phyloP scores from a whole-genome alignment of 2,888 invertebrate genomes.

The Apodemia zela region DNA sequence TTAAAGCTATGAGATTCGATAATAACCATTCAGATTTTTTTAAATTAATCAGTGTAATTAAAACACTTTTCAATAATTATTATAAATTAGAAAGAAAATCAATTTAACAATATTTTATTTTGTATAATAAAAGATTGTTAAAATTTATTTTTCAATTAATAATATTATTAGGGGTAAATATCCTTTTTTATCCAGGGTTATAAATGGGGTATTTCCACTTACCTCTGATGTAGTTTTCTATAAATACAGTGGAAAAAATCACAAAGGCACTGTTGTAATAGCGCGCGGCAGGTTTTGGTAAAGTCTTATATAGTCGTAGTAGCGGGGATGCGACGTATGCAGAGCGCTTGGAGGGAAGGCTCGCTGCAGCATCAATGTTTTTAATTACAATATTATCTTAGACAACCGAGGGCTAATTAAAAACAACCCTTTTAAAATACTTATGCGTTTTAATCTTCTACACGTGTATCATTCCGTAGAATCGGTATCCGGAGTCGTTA shows the following conservation, averaged over 20 bases:
- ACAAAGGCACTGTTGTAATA: constrained; percentile 78
- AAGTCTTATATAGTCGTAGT: constrained; percentile 69
- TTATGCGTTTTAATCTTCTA: too few relatives aligned
- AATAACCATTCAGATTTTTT: too few relatives aligned
- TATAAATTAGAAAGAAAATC: too few relatives aligned
- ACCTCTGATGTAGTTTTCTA: constrained; percentile 58
- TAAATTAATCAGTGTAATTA: too few relatives aligned
- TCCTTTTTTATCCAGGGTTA: constrained; percentile 47
- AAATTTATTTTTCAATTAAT: too few relatives aligned
- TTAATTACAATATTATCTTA: constrained; percentile 29
- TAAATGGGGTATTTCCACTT: constrained; percentile 42
- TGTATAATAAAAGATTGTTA: too few relatives aligned
- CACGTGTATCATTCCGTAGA: too few relatives aligned
- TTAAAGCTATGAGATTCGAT: too few relatives aligned
- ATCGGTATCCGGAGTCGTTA: too few relatives aligned
- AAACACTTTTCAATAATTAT: too few relatives aligned
- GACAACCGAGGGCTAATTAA: neutral
- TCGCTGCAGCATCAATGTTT: constrained; percentile 17
- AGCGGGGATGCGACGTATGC: constrained; percentile 65
- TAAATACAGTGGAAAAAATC: constrained; percentile 74
- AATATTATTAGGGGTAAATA: neutral
- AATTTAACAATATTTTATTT: too few relatives aligned
- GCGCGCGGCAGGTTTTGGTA: constrained; percentile 73
- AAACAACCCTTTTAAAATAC: neutral
- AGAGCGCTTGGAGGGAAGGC: constrained; percentile 53